A percentile compares a stretch with the other conserved stretches of the same genome.
Evolutionary conservation across 2,888 invertebrate species (phyloP).

Genomic region (Chloroclysta siterata): DNA sequence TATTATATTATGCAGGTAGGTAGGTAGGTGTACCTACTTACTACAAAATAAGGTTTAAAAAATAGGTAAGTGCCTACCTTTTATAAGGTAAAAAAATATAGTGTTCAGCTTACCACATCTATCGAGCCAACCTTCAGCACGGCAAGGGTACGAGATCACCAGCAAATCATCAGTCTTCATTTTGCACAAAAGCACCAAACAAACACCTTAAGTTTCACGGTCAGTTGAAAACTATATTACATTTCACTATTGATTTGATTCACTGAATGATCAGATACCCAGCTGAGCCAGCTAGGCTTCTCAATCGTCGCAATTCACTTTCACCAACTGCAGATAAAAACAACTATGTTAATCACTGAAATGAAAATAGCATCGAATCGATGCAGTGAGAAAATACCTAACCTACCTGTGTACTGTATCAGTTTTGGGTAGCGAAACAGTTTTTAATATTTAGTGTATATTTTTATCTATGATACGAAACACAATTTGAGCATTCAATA

Average conservation of each 20-base stretch:
- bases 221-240: slow-evolving; percentile 44
- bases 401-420: not conserved
- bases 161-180: slow-evolving; percentile 68
- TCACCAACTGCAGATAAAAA: slow-evolving; percentile 73
- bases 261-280: slow-evolving; percentile 47
- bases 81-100: too few species aligned
- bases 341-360: slow-evolving; percentile 46
- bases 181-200: slow-evolving; percentile 53
- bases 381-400: slow-evolving; percentile 43
- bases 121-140: slow-evolving; percentile 79
- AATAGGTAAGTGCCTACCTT: too few species aligned
- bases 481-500: too few species aligned
- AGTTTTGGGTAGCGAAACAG: too few species aligned
- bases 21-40: too few species aligned
- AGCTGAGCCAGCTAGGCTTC: slow-evolving; percentile 46
- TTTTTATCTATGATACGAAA: too few species aligned
- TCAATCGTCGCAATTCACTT: slow-evolving; percentile 68
- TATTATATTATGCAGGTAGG: too few species aligned
- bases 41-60: too few species aligned
- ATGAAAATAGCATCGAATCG: slow-evolving; percentile 43
- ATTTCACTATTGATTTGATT: slow-evolving; percentile 56
- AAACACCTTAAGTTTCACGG: slow-evolving; percentile 43
- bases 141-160: slow-evolving; percentile 75
- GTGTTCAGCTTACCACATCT: slow-evolving; percentile 72
- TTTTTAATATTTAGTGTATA: too few species aligned